Evolutionary conservation across 2,888 invertebrate species (phyloP).

Genomic region (Sclerodermus sp.): DNA sequence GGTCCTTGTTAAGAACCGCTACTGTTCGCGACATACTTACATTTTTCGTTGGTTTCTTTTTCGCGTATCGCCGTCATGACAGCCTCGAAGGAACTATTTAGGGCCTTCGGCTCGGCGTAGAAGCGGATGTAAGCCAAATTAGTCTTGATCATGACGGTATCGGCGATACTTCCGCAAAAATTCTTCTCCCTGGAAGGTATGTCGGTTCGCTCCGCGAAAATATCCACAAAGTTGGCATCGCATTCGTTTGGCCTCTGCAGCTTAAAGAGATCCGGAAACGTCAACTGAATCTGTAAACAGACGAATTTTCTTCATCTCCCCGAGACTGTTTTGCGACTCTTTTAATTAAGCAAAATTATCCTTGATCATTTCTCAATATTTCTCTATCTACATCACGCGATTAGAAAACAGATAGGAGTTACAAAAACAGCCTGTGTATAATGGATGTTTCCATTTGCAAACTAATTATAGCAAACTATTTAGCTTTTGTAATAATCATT

Average conservation of each 20-base stretch:
- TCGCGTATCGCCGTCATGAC: slow-evolving; percentile 76
- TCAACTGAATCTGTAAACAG: slow-evolving; percentile 66
- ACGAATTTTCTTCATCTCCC: background rate
- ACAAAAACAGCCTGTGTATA: too few species aligned
- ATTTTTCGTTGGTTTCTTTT: slow-evolving; percentile 58
- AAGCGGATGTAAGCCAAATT: slow-evolving; percentile 77
- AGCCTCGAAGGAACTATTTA: slow-evolving; percentile 70
- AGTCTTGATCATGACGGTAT: slow-evolving; percentile 69
- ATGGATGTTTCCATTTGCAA: background rate
- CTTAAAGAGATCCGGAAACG: slow-evolving; percentile 65
- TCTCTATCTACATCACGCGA: too few species aligned
- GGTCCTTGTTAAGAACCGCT: too few species aligned
- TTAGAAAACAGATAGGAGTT: too few species aligned
- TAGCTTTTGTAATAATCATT: too few species aligned
- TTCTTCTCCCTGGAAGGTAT: slow-evolving; percentile 66
- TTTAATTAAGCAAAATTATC: too few species aligned
- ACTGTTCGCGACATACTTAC: too few species aligned
- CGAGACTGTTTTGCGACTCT: too few species aligned
- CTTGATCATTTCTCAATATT: too few species aligned
- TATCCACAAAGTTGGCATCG: slow-evolving; percentile 74
- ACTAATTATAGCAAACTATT: background rate
- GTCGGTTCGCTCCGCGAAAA: slow-evolving; percentile 69
- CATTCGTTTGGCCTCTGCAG: slow-evolving; percentile 77
- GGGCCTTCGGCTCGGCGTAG: slow-evolving; percentile 66
- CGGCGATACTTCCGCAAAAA: slow-evolving; percentile 87